Conservation (phyloP, 2,797 vertebrate species). For the Rhynchonycteris naso region DNA sequence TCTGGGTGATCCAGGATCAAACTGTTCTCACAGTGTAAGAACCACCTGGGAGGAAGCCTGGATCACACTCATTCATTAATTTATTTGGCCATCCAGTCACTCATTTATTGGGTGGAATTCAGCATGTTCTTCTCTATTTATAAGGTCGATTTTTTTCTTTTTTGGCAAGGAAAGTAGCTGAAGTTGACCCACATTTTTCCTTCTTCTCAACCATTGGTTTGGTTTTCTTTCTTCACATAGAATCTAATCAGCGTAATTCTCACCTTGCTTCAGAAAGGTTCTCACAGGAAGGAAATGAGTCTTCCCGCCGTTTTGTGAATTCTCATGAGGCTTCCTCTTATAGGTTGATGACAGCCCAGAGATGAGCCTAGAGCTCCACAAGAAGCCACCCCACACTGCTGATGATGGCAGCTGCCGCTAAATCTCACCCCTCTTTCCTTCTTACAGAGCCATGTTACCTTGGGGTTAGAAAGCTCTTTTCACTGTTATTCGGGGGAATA, state of each 20-base stretch:
- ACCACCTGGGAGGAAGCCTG: conserved; percentile 38
- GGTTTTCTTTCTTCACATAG: conserved; percentile 44
- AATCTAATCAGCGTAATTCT: conserved; percentile 72
- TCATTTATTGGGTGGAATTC: conserved; percentile 65
- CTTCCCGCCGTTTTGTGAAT: conserved; percentile 71
- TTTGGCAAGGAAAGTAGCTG: conserved; percentile 49
- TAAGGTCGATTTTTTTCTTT: conserved; percentile 54
- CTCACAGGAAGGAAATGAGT: conserved; percentile 73
- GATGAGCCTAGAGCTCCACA: conserved; percentile 71
- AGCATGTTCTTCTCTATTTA: conserved; percentile 62
- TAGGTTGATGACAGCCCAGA: conserved; percentile 74
- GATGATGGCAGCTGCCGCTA: conserved; percentile 75
- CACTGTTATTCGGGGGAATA: conserved; percentile 75
- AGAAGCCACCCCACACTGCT: conserved; percentile 63
- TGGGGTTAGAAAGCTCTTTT: conserved; percentile 77
- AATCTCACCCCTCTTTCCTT: conserved; percentile 68
- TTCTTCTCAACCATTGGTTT: conserved; percentile 52
- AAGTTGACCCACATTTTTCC: conserved; percentile 70
- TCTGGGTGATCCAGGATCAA: conserved; percentile 62
- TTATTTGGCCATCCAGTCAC: conserved; percentile 1
- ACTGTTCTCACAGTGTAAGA: conserved; percentile 70
- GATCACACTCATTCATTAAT: conserved; percentile 62
- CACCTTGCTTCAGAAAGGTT: conserved; percentile 66
- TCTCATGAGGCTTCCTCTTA: conserved; percentile 76
- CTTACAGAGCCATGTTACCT: conserved; percentile 71